Percentiles rank a stretch among this genome's conserved stretches.
Evolutionary conservation across 2,797 vertebrate species (phyloP).

Genomic region (Acomys russatus): DNA sequence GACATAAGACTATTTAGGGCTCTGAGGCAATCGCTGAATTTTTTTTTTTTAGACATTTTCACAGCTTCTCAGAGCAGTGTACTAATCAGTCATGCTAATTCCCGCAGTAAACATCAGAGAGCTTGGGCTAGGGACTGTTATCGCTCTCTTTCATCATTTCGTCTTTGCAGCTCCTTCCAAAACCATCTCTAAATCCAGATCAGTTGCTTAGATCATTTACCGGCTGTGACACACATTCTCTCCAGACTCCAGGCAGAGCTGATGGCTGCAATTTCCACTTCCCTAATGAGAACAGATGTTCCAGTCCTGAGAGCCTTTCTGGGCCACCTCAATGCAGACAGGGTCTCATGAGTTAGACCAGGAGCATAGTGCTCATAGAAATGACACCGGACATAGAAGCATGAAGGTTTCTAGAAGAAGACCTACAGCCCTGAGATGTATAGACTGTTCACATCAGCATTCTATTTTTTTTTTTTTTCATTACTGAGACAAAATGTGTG

Average conservation of each 20-base stretch:
- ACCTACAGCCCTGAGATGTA: background rate
- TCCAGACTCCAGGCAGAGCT: background rate
- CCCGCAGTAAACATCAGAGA: constrained; percentile 79
- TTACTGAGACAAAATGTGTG: rapidly evolving
- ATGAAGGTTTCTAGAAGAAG: background rate
- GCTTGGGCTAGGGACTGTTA: constrained; percentile 67
- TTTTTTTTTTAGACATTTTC: constrained; percentile 82
- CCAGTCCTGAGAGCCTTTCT: background rate
- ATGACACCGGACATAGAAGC: background rate
- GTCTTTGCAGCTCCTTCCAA: background rate
- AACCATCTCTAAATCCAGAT: constrained; percentile 35
- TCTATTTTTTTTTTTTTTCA: background rate
- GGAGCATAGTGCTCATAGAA: background rate
- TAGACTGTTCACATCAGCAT: no score
- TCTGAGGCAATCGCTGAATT: constrained; percentile 86
- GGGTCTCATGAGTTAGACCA: background rate
- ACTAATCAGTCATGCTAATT: constrained; percentile 88
- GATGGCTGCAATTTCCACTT: background rate
- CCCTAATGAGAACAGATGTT: constrained; percentile 39
- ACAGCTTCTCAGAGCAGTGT: constrained; percentile 83
- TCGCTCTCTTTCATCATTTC: constrained; percentile 14
- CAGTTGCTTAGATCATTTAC: constrained; percentile 31
- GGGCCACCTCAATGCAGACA: background rate
- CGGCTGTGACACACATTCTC: background rate
- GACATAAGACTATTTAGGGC: constrained; percentile 89